A percentile compares a stretch with the other conserved stretches of the same genome.
These are phyloP conservation scores for Heliothis virescens DNA, from an alignment of 1,140 invertebrate species.

Conservation along the genomic window DNA sequence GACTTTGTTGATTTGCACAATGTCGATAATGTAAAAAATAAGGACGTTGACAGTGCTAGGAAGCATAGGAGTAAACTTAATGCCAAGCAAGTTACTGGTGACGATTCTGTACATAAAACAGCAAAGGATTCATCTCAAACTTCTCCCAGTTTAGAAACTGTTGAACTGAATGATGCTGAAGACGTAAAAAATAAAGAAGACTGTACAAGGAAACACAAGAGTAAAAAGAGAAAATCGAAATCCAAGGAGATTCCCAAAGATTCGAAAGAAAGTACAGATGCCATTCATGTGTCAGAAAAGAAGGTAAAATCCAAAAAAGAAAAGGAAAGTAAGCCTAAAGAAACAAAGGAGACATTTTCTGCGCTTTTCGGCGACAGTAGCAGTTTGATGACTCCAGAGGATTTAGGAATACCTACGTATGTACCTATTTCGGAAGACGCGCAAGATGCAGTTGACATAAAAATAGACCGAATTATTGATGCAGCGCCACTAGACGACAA, in stretches of 20 bases:
- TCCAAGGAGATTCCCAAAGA: constrained; percentile 43
- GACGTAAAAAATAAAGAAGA: constrained; percentile 21
- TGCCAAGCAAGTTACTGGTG: too few species aligned
- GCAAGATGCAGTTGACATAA: constrained; percentile 69
- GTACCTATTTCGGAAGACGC: constrained; percentile 72
- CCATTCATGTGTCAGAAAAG: constrained; percentile 33
- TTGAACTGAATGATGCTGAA: neutral
- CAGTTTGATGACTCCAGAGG: constrained; percentile 79
- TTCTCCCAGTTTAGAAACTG: too few species aligned
- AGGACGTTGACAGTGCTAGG: neutral
- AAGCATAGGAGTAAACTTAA: too few species aligned
- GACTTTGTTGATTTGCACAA: neutral
- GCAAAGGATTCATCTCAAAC: too few species aligned
- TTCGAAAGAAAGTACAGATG: constrained; percentile 16
- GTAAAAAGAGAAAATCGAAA: constrained; percentile 54
- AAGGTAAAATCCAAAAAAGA: constrained; percentile 53
- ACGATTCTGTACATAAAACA: too few species aligned
- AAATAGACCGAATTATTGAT: constrained; percentile 10
- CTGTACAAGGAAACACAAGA: constrained; percentile 53
- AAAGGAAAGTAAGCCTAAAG: constrained; percentile 51
- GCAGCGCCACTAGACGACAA: neutral
- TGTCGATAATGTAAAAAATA: constrained; percentile 19
- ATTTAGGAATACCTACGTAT: constrained; percentile 70
- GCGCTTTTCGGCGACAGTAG: constrained; percentile 79
- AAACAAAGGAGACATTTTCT: constrained; percentile 69